Evolutionary conservation across 1,140 invertebrate species (phyloP).

Genomic region (Lepidurus arcticus): DNA sequence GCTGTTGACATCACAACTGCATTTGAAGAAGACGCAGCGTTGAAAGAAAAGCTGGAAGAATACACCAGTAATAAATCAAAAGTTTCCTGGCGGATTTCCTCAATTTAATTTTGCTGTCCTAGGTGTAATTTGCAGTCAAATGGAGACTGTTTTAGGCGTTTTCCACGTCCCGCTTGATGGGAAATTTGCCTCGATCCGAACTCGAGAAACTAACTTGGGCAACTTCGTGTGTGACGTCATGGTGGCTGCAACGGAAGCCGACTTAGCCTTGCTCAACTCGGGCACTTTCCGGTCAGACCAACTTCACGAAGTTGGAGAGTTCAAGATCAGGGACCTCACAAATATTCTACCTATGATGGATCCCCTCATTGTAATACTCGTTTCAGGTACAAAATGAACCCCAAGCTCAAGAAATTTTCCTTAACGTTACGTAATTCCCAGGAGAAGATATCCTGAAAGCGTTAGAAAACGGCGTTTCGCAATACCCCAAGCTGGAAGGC

Average conservation of each 20-base stretch:
- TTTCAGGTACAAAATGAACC: slow-evolving; percentile 46
- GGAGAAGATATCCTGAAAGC: slow-evolving; percentile 63
- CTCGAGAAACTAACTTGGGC: slow-evolving; percentile 78
- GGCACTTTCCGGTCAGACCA: slow-evolving; percentile 76
- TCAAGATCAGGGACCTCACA: slow-evolving; percentile 73
- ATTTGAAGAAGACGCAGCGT: slow-evolving; percentile 62
- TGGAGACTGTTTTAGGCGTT: slow-evolving; percentile 72
- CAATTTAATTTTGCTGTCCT: slow-evolving; percentile 36
- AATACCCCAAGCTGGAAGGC: slow-evolving; percentile 73
- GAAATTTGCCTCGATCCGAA: slow-evolving; percentile 68
- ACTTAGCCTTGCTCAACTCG: slow-evolving; percentile 77
- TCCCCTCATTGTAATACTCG: slow-evolving; percentile 64
- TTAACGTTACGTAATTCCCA: slow-evolving; percentile 39
- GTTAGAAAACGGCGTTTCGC: slow-evolving; percentile 71
- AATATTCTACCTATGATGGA: slow-evolving; percentile 78
- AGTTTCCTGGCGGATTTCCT: background rate
- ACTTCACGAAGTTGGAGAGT: slow-evolving; percentile 63
- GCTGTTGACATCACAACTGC: slow-evolving; percentile 65
- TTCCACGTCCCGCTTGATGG: slow-evolving; percentile 79
- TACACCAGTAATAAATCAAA: slow-evolving; percentile 55
- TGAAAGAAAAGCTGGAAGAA: slow-evolving; percentile 64
- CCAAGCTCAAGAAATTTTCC: slow-evolving; percentile 7
- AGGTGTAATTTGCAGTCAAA: slow-evolving; percentile 71
- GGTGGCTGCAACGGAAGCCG: slow-evolving; percentile 71
- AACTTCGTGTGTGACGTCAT: slow-evolving; percentile 87